Conservation (phyloP, 2,113 vertebrate species). For the Pteruthius melanotis region DNA sequence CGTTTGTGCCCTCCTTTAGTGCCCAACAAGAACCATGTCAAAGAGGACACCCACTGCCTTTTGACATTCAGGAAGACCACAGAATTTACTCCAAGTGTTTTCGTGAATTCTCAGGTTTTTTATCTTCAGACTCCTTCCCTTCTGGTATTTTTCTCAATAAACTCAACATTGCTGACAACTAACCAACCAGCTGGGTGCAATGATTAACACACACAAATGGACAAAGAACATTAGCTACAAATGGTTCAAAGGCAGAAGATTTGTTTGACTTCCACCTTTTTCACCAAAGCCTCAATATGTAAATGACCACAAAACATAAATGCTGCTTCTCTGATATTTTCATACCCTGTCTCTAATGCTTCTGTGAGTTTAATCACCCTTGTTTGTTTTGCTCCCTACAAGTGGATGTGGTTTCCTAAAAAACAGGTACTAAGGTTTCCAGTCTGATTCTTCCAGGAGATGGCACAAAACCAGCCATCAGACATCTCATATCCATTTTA, state of each 20-base stretch:
- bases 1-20: neutral
- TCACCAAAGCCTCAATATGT: neutral
- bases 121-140: neutral
- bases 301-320: neutral
- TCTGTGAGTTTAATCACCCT: neutral
- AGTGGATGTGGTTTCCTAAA: neutral
- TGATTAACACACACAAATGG: neutral
- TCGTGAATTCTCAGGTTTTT: neutral
- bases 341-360: neutral
- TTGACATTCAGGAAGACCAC: neutral
- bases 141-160: neutral
- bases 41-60: neutral
- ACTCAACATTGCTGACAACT: neutral
- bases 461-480: neutral
- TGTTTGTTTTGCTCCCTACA: neutral
- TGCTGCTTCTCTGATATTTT: neutral
- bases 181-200: rapidly evolving
- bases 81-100: neutral
- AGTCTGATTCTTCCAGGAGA: neutral
- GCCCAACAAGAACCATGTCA: rapidly evolving
- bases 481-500: neutral
- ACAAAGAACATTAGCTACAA: neutral
- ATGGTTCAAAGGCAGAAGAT: neutral
- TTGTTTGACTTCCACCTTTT: neutral
- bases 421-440: neutral